These are phyloP conservation scores for Clarias macrocephalus DNA, from an alignment of 2,113 vertebrate species.

Conservation along the genomic window DNA sequence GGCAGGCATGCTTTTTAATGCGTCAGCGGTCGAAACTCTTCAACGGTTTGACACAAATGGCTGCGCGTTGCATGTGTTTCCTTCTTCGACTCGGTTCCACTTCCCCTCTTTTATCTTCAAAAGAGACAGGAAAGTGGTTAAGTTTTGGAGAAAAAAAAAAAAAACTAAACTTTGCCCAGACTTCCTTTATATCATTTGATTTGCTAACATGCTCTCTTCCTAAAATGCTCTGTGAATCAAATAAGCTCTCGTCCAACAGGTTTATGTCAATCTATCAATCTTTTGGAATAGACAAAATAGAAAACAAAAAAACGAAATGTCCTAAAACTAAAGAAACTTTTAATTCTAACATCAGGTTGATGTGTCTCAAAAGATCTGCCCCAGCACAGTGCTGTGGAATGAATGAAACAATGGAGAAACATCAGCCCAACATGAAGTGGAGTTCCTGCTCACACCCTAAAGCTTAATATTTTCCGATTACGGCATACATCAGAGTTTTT, in stretches of 20 bases:
- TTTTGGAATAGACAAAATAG: neutral
- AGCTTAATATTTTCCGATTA: too few relatives aligned
- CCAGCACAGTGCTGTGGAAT: too few relatives aligned
- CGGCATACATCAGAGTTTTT: too few relatives aligned
- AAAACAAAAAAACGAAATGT: neutral
- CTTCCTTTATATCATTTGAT: neutral
- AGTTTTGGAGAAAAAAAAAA: neutral
- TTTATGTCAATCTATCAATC: too few relatives aligned
- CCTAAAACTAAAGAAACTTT: neutral
- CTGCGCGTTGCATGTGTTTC: neutral
- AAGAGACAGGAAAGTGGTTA: slow-evolving; percentile 5
- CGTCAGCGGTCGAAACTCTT: slow-evolving; percentile 4
- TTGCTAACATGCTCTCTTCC: neutral
- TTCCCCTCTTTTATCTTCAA: slow-evolving; percentile 25
- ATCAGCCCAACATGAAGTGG: too few relatives aligned
- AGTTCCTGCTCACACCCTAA: too few relatives aligned
- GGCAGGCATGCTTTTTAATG: neutral
- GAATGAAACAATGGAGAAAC: too few relatives aligned
- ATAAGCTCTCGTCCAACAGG: too few relatives aligned
- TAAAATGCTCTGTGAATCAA: neutral
- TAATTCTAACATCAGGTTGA: neutral
- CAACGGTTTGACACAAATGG: neutral
- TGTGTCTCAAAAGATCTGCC: neutral
- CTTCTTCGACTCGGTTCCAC: neutral
- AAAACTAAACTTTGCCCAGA: neutral